phyloP scores from a whole-genome alignment of 1,140 invertebrate genomes.

The Drosophila bifasciata region DNA sequence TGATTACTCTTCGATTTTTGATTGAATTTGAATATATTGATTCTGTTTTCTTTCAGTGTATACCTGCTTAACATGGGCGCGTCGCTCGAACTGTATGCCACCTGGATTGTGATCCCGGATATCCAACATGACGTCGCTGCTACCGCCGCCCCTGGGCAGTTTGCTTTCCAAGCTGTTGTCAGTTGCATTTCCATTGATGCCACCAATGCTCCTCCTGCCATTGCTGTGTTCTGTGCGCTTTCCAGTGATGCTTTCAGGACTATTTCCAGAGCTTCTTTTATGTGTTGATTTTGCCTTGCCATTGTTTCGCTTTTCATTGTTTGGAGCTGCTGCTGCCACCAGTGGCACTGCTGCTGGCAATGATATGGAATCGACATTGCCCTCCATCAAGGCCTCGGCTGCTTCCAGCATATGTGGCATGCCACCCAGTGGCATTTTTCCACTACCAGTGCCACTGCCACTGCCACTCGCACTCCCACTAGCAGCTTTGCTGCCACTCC shows the following conservation, averaged over 20 bases:
- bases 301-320: not conserved
- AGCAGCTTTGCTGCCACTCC: not conserved
- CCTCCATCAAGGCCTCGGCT: slow-evolving; percentile 68
- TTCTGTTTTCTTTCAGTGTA: slow-evolving; percentile 48
- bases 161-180: not conserved
- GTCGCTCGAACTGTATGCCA: slow-evolving; percentile 76
- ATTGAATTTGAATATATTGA: slow-evolving; percentile 13
- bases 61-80: slow-evolving; percentile 80
- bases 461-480: slow-evolving; percentile 7
- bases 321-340: slow-evolving; percentile 6
- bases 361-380: slow-evolving; percentile 82
- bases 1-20: not conserved
- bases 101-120: slow-evolving; percentile 81
- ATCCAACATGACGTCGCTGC: slow-evolving; percentile 34
- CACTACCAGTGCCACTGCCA: slow-evolving; percentile 10
- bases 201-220: not conserved
- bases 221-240: not conserved
- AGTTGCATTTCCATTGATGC: too few species aligned
- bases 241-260: not conserved
- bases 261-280: not conserved
- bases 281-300: not conserved
- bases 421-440: slow-evolving; percentile 23
- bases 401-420: slow-evolving; percentile 57
- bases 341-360: slow-evolving; percentile 61
- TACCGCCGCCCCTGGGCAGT: not conserved